Base-by-base conservation (phyloP, 1,140 invertebrate genomes). In the Micrasema longulum region DNA sequence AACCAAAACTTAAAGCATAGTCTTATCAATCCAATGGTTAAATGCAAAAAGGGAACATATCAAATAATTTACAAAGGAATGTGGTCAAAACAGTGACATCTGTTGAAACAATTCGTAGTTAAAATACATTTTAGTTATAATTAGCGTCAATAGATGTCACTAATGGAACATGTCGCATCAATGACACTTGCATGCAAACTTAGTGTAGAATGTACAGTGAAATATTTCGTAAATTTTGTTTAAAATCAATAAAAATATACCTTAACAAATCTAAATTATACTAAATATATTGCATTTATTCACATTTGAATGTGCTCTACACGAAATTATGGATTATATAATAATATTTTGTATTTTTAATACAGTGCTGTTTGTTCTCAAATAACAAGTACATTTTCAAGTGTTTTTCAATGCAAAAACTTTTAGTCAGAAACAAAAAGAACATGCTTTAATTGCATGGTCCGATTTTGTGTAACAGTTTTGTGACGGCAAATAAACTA, bases 21-120 rank as follows among this genome's bases (percentile, higher is more conserved):
- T 52, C 18, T 23, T 18, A 52, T 26, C 23, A 41, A 60, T 14
- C 20, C 20, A 20, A 38, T 12, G 16, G 35, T 53, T 14, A 60
- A 60, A 60, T 60, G 55, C 55, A 60, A 38, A 1, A 38, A 60
- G 36, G 36, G 55, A 4, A 60, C 10, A n/a, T 26, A 50, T 12
- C 11, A 53, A 53, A 4, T 18, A 60, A 14, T 22, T 22, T 38
- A 38, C 35, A 60, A 60, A 60, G 55, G 55, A 60, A 60, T 60
- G 55, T 60, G 20, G 20, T 38, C 16, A 60, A 5, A 14, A 41
- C 9, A 35, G 55, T 41, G 55, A 36, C 55, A 41, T 41, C 55
- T 60, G 36, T 60, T 60, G 55, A 60, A 9, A n/a, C 1, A 60
- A 31, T 31, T 31, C 7, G 26, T 2, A 7, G 26, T 31, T 31